phyloP scores from a whole-genome alignment of 1,140 invertebrate species.

The Camponotus pennsylvanicus region DNA sequence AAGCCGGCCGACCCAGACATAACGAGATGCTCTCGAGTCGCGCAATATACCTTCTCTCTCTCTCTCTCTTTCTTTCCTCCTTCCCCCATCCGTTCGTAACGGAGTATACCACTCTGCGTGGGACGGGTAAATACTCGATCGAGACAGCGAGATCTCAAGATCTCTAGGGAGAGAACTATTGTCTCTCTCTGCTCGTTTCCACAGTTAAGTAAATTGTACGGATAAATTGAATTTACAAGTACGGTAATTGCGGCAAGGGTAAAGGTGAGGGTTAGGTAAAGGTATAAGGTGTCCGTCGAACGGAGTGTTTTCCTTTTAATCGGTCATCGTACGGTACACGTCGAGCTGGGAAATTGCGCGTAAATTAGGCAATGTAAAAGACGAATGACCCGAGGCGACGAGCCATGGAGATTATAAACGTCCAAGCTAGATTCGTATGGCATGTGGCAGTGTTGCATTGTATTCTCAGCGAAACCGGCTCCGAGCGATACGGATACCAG shows the following conservation, averaged over 20 bases:
- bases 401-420: slow-evolving; percentile 4
- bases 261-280: not conserved
- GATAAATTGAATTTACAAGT: not conserved
- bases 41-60: too few relatives aligned
- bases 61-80: too few relatives aligned
- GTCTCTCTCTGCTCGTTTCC: not conserved
- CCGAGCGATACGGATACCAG: not conserved
- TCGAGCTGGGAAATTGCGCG: not conserved
- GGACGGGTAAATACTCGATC: not conserved
- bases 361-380: slow-evolving; percentile 7
- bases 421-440: slow-evolving; percentile 25
- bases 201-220: not conserved
- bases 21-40: not conserved
- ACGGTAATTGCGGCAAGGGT: not conserved
- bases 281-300: not conserved
- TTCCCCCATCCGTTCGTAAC: not conserved
- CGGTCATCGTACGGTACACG: not conserved
- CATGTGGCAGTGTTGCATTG: slow-evolving; percentile 7
- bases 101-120: not conserved
- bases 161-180: too few relatives aligned
- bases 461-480: slow-evolving; percentile 1
- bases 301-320: not conserved
- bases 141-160: too few relatives aligned
- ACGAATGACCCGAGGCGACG: not conserved
- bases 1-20: not conserved